A percentile compares a stretch with the other conserved stretches of the same genome.
Evolutionary conservation across 2,888 invertebrate species (phyloP).

Genomic region (Agonopterix subpropinquella): DNA sequence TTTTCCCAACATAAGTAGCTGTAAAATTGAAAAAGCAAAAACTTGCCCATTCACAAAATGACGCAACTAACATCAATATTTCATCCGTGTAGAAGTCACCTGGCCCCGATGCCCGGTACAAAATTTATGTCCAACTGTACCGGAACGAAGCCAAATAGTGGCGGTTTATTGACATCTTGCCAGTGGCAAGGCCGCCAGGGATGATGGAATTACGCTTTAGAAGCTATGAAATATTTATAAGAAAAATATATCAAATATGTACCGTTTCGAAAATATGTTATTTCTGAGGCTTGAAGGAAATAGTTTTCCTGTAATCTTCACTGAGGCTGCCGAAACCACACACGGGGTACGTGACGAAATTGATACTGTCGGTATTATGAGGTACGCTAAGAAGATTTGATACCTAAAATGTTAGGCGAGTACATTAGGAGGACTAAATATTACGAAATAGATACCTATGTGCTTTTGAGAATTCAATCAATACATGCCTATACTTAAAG

Average conservation of each 20-base stretch:
- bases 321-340: not conserved
- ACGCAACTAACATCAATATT: slow-evolving; percentile 17
- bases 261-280: not conserved
- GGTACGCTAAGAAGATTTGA: not conserved
- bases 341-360: slow-evolving; percentile 2
- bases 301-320: slow-evolving; percentile 1
- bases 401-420: too few species aligned
- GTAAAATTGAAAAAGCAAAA: not conserved
- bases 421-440: too few species aligned
- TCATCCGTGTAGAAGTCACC: slow-evolving; percentile 36
- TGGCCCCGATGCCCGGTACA: slow-evolving; percentile 31
- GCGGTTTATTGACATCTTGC: slow-evolving; percentile 43
- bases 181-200: slow-evolving; percentile 14
- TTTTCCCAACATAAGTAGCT: too few species aligned
- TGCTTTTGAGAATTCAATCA: too few species aligned
- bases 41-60: too few species aligned
- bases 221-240: not conserved
- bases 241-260: not conserved
- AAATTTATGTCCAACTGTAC: slow-evolving; percentile 39
- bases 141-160: slow-evolving; percentile 45
- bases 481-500: too few species aligned
- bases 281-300: slow-evolving; percentile 1
- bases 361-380: not conserved
- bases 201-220: slow-evolving; percentile 16
- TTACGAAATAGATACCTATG: too few species aligned